Evolutionary conservation across 1,140 invertebrate genomes (phyloP).

Genomic region (Grapholita molesta): DNA sequence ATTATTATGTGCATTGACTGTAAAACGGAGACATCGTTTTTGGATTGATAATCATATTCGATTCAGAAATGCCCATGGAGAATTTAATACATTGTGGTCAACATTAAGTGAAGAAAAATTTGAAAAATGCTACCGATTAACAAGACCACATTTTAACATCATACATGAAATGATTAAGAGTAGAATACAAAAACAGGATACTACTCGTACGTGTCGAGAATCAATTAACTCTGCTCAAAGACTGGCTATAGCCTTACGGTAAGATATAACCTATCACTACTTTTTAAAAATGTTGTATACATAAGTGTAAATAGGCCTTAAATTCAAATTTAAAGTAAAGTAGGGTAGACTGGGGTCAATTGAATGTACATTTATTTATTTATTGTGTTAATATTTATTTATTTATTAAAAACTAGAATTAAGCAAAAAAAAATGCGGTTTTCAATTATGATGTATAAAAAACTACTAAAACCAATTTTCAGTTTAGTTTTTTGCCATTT

Average conservation of each 20-base stretch:
- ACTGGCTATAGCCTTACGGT: not conserved
- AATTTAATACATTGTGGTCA: not conserved
- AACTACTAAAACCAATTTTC: too few relatives aligned
- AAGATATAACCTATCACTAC: not conserved
- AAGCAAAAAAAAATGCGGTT: too few relatives aligned
- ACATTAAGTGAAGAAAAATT: constrained; percentile 3
- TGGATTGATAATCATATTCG: not conserved
- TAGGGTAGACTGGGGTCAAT: too few relatives aligned
- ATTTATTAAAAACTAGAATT: too few relatives aligned
- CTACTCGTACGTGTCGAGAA: not conserved
- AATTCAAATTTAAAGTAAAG: too few relatives aligned
- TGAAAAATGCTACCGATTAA: not conserved
- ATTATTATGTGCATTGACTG: not conserved
- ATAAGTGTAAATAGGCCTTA: too few relatives aligned
- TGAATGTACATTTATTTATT: too few relatives aligned
- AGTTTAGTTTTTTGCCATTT: too few relatives aligned
- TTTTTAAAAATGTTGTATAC: not conserved
- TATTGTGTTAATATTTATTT: too few relatives aligned
- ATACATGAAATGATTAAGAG: not conserved
- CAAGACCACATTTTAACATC: not conserved
- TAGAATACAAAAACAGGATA: constrained; percentile 3
- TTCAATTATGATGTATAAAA: too few relatives aligned
- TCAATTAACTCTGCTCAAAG: not conserved
- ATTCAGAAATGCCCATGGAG: not conserved
- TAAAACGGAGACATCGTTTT: not conserved